Conservation (phyloP, 1,140 invertebrate species). For the Alviniconcha marisindica region DNA sequence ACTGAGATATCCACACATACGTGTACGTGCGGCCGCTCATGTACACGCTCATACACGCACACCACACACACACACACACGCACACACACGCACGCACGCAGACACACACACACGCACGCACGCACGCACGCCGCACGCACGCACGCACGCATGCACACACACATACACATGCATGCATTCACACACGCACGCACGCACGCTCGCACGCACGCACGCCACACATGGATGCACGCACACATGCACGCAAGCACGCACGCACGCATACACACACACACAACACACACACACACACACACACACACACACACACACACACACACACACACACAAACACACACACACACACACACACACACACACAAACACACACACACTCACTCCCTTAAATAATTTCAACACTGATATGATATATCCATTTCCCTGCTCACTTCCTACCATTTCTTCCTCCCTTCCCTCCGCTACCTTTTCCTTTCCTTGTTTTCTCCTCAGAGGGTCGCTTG, state of each 20-base stretch:
- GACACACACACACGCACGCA: neutral
- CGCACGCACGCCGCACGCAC: neutral
- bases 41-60: neutral
- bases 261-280: neutral
- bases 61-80: constrained; percentile 12
- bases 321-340: neutral
- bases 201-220: neutral
- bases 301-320: constrained; percentile 22
- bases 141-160: neutral
- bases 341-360: neutral
- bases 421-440: too few relatives aligned
- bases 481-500: too few relatives aligned
- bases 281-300: constrained; percentile 1
- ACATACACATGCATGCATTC: neutral
- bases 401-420: too few relatives aligned
- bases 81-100: constrained; percentile 1
- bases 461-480: too few relatives aligned
- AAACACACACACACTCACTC: too few relatives aligned
- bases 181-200: neutral
- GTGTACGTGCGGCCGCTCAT: too few relatives aligned
- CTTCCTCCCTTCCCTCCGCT: too few relatives aligned
- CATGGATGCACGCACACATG: neutral
- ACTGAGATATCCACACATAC: neutral
- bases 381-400: too few relatives aligned
- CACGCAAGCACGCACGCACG: neutral